Percentiles rank a stretch among this genome's conserved stretches.
Evolutionary conservation across 2,113 vertebrate genomes (phyloP).

Genomic region (Pseudopipra pipra): DNA sequence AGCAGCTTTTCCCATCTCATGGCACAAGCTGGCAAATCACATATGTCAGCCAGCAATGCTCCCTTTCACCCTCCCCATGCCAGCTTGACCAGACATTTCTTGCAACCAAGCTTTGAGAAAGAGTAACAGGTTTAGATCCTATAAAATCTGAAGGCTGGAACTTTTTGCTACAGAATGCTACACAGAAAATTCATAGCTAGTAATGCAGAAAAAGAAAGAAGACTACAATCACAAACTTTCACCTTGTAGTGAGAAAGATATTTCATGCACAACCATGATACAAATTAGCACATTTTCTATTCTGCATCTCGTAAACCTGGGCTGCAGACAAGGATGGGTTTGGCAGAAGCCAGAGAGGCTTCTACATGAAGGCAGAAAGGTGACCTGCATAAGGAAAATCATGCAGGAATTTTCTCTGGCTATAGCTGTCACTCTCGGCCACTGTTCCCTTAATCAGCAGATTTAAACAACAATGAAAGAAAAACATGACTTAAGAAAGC

Average conservation of each 20-base stretch:
- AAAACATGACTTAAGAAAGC: not conserved
- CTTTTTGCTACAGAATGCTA: not conserved
- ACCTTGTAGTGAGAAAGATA: not conserved
- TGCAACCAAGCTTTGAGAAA: not conserved
- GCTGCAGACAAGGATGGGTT: not conserved
- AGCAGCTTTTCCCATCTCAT: not conserved
- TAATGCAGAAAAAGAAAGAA: not conserved
- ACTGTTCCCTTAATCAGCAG: not conserved
- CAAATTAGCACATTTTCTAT: not conserved
- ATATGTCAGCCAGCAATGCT: not conserved
- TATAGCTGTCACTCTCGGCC: not conserved
- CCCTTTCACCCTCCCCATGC: not conserved
- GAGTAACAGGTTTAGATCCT: not conserved
- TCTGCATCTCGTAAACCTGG: not conserved
- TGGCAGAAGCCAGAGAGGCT: not conserved
- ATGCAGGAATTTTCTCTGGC: not conserved
- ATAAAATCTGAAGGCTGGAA: not conserved
- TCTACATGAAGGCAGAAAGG: not conserved
- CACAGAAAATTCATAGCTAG: not conserved
- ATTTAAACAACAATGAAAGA: not conserved
- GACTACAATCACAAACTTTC: not conserved
- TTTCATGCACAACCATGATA: not conserved
- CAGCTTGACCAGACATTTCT: not conserved
- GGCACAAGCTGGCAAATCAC: not conserved
- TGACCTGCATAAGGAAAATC: not conserved